These are phyloP conservation scores for Macquaria ambigua DNA, from an alignment of 2,113 vertebrate genomes.

Conservation along the genomic window DNA sequence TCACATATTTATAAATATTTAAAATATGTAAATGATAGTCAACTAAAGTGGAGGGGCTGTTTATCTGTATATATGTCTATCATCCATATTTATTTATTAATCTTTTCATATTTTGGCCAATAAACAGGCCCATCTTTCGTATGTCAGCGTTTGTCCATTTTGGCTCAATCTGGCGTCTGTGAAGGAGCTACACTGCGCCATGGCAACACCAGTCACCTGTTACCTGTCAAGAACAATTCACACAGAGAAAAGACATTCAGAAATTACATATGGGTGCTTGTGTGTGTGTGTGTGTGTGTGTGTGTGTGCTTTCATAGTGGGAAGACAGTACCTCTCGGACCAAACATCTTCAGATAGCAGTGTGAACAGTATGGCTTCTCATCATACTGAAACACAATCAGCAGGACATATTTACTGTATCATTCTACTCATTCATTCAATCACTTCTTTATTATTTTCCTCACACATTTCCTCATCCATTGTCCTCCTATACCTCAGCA, in stretches of 20 bases:
- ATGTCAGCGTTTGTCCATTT: slow-evolving; percentile 29
- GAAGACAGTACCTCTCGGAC: slow-evolving; percentile 83
- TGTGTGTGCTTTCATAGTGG: not conserved
- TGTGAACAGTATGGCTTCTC: slow-evolving; percentile 87
- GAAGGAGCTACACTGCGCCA: not conserved
- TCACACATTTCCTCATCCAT: not conserved
- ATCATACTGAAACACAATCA: slow-evolving; percentile 83
- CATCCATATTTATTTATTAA: not conserved
- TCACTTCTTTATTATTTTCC: not conserved
- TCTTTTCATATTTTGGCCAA: not conserved
- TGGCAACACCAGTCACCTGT: slow-evolving; percentile 63
- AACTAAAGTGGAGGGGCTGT: not conserved
- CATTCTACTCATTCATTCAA: not conserved
- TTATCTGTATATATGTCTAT: not conserved
- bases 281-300: not conserved
- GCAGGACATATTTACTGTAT: slow-evolving; percentile 18
- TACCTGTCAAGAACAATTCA: slow-evolving; percentile 68
- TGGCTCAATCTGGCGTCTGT: slow-evolving; percentile 10
- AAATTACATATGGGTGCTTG: not conserved
- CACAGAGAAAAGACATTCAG: slow-evolving; percentile 21
- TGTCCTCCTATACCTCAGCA: slow-evolving; percentile 82
- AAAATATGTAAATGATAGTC: not conserved
- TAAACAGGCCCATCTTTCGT: not conserved
- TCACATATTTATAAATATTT: slow-evolving; percentile 44
- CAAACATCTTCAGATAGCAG: slow-evolving; percentile 87